These are phyloP conservation scores for Lepisosteus oculatus DNA, from an alignment of 2,113 vertebrate species.

Conservation along the genomic window DNA sequence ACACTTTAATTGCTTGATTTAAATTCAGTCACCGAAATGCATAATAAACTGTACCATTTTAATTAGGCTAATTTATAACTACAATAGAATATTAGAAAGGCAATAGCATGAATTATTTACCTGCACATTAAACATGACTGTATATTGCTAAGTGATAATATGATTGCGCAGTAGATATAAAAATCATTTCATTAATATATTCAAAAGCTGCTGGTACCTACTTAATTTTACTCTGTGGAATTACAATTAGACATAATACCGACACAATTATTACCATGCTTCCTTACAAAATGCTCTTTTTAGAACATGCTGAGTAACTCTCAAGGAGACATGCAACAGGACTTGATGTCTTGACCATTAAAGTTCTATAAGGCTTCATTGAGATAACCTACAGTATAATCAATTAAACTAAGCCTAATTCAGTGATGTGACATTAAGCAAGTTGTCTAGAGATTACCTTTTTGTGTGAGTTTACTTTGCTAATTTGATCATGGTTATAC, in stretches of 20 bases:
- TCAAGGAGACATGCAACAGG: neutral
- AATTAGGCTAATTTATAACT: constrained; percentile 77
- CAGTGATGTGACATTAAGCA: too few species aligned
- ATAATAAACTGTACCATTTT: constrained; percentile 65
- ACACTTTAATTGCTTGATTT: constrained; percentile 74
- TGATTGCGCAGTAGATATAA: constrained; percentile 59
- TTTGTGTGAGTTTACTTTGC: too few species aligned
- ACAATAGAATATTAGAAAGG: constrained; percentile 60
- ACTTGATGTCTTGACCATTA: neutral
- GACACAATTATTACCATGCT: too few species aligned
- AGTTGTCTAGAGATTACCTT: too few species aligned
- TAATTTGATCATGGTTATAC: too few species aligned
- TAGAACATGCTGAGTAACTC: too few species aligned
- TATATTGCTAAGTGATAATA: constrained; percentile 65
- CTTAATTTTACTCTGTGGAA: neutral
- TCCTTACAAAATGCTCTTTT: too few species aligned
- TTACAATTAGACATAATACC: neutral
- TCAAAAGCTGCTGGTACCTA: constrained; percentile 22
- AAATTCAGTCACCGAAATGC: constrained; percentile 63
- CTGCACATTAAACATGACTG: constrained; percentile 63
- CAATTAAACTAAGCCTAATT: too few species aligned
- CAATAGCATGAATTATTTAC: constrained; percentile 79
- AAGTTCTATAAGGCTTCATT: neutral
- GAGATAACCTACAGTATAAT: neutral
- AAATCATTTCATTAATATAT: constrained; percentile 58